Conservation (phyloP, 2,113 vertebrate species). For the Pongo abelii region DNA sequence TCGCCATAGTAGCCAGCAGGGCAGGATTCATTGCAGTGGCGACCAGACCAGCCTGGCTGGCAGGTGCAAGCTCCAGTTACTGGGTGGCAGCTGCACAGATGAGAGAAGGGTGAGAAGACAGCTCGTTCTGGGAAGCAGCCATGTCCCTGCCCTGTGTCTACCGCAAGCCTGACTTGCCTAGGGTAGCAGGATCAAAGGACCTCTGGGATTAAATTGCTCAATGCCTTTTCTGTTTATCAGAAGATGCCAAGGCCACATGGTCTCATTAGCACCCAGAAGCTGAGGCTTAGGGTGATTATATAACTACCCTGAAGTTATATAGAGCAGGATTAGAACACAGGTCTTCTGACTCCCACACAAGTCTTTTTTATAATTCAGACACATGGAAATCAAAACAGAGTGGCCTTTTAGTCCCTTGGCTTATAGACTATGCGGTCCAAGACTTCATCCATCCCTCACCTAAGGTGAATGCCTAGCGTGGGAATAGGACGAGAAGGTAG, state of each 20-base stretch:
- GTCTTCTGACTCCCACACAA: background rate
- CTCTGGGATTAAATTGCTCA: background rate
- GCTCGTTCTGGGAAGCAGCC: background rate
- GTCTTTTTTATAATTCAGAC: background rate
- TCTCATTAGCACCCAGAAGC: background rate
- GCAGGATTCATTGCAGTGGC: constrained; percentile 96
- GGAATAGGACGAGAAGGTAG: no score
- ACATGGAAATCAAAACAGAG: background rate
- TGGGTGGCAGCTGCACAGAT: constrained; percentile 92
- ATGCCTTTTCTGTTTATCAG: background rate
- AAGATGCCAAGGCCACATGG: background rate
- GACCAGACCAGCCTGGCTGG: constrained; percentile 94
- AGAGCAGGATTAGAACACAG: background rate
- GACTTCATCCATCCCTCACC: background rate
- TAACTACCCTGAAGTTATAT: background rate
- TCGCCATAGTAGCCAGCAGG: constrained; percentile 91
- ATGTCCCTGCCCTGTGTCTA: background rate
- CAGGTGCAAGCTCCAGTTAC: constrained; percentile 96
- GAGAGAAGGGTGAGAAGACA: background rate
- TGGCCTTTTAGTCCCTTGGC: background rate
- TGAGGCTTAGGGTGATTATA: background rate
- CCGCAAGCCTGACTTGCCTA: background rate
- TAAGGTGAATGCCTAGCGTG: background rate
- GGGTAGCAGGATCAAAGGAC: background rate
- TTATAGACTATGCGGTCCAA: background rate